Evolutionary conservation across 2,888 invertebrate genomes (phyloP).

Genomic region (Rhagium mordax): DNA sequence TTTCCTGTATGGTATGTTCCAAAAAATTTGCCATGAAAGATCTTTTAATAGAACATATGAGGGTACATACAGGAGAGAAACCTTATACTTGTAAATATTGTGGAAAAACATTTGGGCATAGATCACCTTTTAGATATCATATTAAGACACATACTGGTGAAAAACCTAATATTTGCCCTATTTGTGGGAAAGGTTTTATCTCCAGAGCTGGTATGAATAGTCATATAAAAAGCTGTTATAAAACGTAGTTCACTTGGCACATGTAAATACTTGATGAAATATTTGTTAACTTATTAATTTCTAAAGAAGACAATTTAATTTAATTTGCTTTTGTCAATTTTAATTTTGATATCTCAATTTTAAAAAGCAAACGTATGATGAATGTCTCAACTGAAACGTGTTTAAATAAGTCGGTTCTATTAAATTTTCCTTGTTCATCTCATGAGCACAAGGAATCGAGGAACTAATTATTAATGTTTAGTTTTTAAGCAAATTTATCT

Average conservation of each 20-base stretch:
- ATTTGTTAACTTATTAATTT: not conserved
- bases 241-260: not conserved
- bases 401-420: not conserved
- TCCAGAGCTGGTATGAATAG: constrained; percentile 43
- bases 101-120: constrained; percentile 69
- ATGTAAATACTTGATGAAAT: not conserved
- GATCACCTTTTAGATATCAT: constrained; percentile 75
- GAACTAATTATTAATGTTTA: too few species aligned
- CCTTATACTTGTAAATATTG: constrained; percentile 61
- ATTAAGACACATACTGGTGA: constrained; percentile 76
- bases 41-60: constrained; percentile 63
- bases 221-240: constrained; percentile 42
- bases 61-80: constrained; percentile 65
- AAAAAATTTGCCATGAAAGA: constrained; percentile 71
- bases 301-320: not conserved
- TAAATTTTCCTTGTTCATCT: too few species aligned
- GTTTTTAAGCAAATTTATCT: too few species aligned
- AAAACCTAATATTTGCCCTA: constrained; percentile 72
- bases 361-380: not conserved
- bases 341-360: not conserved
- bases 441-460: too few species aligned
- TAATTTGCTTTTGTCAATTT: not conserved
- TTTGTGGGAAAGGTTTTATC: constrained; percentile 72
- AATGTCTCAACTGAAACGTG: not conserved
- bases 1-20: constrained; percentile 63